phyloP scores from a whole-genome alignment of 2,113 vertebrate species.

The Copsychus sechellarum region DNA sequence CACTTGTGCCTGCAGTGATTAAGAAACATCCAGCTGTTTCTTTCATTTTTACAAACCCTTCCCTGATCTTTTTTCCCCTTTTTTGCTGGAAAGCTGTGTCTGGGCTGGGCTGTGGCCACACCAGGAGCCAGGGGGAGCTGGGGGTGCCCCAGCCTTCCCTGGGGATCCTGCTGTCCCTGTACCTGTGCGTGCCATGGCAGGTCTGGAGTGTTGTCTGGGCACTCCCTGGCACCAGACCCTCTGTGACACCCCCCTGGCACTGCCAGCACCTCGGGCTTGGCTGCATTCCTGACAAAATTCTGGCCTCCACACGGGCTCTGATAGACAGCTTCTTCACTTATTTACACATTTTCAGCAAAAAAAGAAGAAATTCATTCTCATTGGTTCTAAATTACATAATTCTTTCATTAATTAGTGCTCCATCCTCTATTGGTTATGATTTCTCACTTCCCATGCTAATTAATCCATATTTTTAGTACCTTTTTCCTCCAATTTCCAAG shows the following conservation, averaged over 20 bases:
- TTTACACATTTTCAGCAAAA: background rate
- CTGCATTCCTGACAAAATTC: background rate
- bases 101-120: background rate
- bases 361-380: too few species aligned
- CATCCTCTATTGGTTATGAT: background rate
- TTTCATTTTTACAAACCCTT: background rate
- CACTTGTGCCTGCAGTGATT: background rate
- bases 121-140: background rate
- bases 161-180: background rate
- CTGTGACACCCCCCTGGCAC: background rate
- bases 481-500: background rate
- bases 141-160: background rate
- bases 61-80: too few species aligned
- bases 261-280: background rate
- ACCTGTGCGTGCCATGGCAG: background rate
- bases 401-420: background rate
- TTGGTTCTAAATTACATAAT: background rate
- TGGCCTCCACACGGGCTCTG: fast-evolving
- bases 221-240: background rate
- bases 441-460: background rate
- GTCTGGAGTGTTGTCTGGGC: background rate
- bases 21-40: background rate
- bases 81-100: too few species aligned
- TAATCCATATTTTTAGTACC: background rate
- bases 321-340: background rate